Evolutionary conservation across 2,888 invertebrate genomes (phyloP).

Genomic region (Tromatobia lineatoria): DNA sequence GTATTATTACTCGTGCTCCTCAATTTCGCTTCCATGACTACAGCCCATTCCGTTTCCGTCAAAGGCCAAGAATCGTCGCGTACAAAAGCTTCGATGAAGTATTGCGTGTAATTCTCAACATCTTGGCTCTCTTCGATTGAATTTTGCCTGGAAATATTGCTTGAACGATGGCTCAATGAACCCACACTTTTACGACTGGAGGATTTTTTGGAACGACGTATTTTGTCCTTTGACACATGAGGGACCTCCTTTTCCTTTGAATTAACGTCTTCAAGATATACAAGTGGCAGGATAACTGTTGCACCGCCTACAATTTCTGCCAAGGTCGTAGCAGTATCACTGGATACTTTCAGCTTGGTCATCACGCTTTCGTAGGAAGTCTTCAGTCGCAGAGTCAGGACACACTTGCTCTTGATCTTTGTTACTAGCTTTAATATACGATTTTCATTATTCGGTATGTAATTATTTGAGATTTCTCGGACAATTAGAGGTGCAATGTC

Average conservation of each 20-base stretch:
- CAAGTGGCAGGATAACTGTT: constrained; percentile 71
- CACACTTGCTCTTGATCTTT: constrained; percentile 21
- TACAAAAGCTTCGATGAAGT: constrained; percentile 79
- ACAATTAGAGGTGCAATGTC: constrained; percentile 57
- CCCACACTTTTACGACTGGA: constrained; percentile 14
- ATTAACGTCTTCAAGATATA: constrained; percentile 38
- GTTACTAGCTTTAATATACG: constrained; percentile 70
- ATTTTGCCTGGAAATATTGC: constrained; percentile 3
- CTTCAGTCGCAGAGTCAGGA: constrained; percentile 71
- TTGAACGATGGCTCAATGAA: constrained; percentile 39
- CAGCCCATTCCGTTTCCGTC: constrained; percentile 82
- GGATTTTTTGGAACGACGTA: constrained; percentile 31
- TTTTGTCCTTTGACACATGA: neutral
- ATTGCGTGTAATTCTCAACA: constrained; percentile 41
- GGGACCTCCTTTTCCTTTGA: neutral
- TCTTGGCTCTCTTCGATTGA: neutral
- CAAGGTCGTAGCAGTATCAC: constrained; percentile 53
- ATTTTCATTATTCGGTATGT: constrained; percentile 73
- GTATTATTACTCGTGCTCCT: constrained; percentile 4
- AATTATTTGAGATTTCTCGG: constrained; percentile 70
- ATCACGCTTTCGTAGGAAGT: constrained; percentile 70
- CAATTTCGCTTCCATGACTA: constrained; percentile 75
- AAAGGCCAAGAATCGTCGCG: constrained; percentile 85
- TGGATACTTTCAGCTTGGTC: constrained; percentile 64
- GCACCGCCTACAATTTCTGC: constrained; percentile 66